Evolutionary conservation across 1,140 invertebrate species (phyloP).

Genomic region (Proales similis): DNA sequence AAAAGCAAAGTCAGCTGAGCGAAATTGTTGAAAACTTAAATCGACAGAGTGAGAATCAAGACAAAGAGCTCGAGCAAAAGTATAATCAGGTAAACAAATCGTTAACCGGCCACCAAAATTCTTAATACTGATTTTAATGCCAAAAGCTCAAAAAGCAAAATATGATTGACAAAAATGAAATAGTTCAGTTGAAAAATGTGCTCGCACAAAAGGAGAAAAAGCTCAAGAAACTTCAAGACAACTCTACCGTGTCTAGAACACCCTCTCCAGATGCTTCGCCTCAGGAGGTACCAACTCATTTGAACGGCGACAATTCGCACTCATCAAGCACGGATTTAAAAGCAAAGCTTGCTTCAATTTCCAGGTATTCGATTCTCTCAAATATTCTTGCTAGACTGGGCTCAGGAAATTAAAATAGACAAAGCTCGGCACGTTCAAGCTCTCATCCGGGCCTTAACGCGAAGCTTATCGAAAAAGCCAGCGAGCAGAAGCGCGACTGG

Average conservation of each 20-base stretch:
- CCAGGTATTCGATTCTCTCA: no score
- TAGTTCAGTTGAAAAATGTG: slow-evolving; percentile 47
- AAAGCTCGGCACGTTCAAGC: no score
- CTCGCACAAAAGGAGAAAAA: slow-evolving; percentile 44
- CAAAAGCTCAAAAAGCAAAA: slow-evolving; percentile 42
- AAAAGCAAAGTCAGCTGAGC: slow-evolving; percentile 46
- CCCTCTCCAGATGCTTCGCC: no score
- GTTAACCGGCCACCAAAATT: slow-evolving; percentile 31
- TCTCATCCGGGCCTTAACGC: no score
- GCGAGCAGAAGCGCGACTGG: slow-evolving; percentile 7
- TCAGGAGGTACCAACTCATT: no score
- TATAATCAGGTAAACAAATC: slow-evolving; percentile 39
- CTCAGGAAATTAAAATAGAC: no score
- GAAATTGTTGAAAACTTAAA: slow-evolving; percentile 41
- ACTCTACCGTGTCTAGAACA: no score
- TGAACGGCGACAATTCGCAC: neutral
- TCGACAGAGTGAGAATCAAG: slow-evolving; percentile 38
- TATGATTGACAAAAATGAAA: slow-evolving; percentile 46
- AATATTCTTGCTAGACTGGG: no score
- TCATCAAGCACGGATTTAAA: neutral
- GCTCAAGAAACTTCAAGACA: slow-evolving; percentile 43
- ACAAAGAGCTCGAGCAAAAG: slow-evolving; percentile 40
- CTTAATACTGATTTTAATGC: neutral
- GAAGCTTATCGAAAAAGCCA: slow-evolving; percentile 14
- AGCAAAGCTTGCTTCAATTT: no score